These are phyloP conservation scores for Amphimallon solstitiale DNA, from an alignment of 2,888 invertebrate genomes.

Conservation along the genomic window DNA sequence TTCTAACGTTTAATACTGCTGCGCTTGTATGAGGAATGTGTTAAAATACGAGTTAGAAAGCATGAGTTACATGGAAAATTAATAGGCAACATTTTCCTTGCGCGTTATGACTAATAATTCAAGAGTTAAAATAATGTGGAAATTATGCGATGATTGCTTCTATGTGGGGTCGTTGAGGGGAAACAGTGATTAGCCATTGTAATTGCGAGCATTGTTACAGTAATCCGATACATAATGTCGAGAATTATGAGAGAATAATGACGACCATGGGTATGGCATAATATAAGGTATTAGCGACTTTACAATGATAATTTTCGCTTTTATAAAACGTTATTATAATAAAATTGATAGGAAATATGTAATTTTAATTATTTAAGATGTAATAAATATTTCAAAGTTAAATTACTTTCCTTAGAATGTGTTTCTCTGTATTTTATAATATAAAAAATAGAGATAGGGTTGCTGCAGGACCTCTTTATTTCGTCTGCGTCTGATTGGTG, in stretches of 20 bases:
- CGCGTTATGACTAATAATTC: constrained; percentile 13
- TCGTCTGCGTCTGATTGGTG: no score
- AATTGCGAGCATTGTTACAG: constrained; percentile 40
- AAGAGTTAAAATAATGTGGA: constrained; percentile 12
- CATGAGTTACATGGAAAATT: not conserved
- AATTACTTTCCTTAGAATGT: no score
- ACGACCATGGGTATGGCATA: not conserved
- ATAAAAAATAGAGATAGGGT: no score
- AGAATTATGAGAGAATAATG: constrained; percentile 10
- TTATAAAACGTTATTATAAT: not conserved
- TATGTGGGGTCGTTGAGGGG: constrained; percentile 36
- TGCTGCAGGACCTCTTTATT: no score
- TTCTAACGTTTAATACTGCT: no score
- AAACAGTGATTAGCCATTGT: constrained; percentile 40
- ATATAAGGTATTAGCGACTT: constrained; percentile 14
- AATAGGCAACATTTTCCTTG: constrained; percentile 19
- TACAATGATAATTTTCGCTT: not conserved
- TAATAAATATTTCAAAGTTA: no score
- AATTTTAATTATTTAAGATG: no score
- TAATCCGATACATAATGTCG: constrained; percentile 33
- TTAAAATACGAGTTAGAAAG: constrained; percentile 1
- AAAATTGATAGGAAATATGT: not conserved
- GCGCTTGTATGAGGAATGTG: not conserved
- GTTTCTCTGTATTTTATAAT: no score
- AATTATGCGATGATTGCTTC: constrained; percentile 19